Conservation (phyloP, 1,140 invertebrate species). For the Solen grandis region DNA sequence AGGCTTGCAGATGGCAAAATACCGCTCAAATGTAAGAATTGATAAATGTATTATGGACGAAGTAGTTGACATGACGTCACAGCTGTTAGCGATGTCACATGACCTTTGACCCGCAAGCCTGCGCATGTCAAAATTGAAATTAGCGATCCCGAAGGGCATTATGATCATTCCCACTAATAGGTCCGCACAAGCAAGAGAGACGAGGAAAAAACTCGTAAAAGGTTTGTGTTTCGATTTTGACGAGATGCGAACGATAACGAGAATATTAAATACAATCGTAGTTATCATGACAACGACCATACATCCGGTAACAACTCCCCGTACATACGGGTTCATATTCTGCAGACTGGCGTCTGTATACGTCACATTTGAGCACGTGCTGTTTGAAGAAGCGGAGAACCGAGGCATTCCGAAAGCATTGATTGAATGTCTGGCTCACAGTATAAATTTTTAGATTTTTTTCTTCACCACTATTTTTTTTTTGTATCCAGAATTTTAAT, state of each 20-base stretch:
- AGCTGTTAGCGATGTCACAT: constrained; percentile 9
- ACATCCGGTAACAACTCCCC: not conserved
- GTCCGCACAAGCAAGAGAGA: constrained; percentile 22
- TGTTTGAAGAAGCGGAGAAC: no score
- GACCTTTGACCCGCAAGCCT: not conserved
- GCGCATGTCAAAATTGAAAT: not conserved
- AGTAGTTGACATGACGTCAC: constrained; percentile 19
- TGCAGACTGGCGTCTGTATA: no score
- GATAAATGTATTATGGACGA: constrained; percentile 21
- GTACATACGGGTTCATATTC: no score
- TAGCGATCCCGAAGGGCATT: constrained; percentile 26
- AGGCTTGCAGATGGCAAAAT: constrained; percentile 21
- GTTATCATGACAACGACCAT: not conserved
- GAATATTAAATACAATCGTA: constrained; percentile 28
- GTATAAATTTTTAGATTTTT: no score
- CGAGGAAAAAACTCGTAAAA: constrained; percentile 30
- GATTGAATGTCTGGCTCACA: no score
- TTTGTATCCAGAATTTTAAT: no score
- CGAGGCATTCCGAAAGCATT: no score
- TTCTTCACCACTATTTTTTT: no score
- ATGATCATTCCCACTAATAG: constrained; percentile 26
- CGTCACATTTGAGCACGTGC: no score
- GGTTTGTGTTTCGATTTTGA: constrained; percentile 11
- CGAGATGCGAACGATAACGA: not conserved
- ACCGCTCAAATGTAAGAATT: constrained; percentile 38